These are phyloP conservation scores for Squalus acanthias DNA, from an alignment of 2,797 vertebrate genomes.

Conservation along the genomic window DNA sequence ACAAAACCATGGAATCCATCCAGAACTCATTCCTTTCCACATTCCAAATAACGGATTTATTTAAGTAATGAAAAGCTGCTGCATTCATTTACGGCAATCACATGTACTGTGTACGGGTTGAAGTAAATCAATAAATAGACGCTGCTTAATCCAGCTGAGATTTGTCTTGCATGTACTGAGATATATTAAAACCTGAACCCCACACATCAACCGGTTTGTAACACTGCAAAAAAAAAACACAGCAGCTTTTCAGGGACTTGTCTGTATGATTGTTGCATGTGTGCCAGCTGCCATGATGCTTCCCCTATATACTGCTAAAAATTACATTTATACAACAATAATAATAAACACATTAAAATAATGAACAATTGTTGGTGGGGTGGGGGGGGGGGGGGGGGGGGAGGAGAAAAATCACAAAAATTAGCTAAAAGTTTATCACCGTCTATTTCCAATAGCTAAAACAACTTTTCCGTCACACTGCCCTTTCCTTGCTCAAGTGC, in stretches of 20 bases:
- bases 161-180: neutral
- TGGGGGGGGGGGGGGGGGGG: too few species aligned
- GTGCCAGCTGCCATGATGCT: neutral
- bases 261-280: neutral
- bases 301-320: neutral
- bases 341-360: neutral
- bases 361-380: neutral
- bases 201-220: neutral
- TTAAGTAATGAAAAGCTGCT: neutral
- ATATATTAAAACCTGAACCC: neutral
- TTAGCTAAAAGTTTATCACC: neutral
- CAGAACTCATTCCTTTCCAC: conserved; percentile 2
- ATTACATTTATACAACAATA: neutral
- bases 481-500: neutral
- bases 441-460: neutral
- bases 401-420: neutral
- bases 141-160: neutral
- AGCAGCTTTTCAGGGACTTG: neutral
- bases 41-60: neutral
- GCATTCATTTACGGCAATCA: neutral
- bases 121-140: neutral
- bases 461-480: neutral
- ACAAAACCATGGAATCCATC: conserved; percentile 26
- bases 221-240: neutral
- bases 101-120: neutral